Evolutionary conservation across 2,797 vertebrate species (phyloP).

Genomic region (Sebastes variabilis): DNA sequence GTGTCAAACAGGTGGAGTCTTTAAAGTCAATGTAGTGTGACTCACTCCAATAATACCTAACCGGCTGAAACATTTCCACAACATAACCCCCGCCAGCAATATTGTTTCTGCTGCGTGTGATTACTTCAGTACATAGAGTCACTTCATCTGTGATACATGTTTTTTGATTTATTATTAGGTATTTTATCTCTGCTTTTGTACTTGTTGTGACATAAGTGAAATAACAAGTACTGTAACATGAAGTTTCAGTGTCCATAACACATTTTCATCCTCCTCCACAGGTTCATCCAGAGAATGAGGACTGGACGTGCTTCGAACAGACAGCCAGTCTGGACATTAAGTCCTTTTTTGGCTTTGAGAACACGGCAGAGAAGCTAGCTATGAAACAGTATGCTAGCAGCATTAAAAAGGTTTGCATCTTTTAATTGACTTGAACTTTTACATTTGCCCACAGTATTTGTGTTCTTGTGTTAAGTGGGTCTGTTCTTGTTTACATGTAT

Average conservation of each 20-base stretch:
- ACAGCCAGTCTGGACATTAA: slow-evolving; percentile 95
- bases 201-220: not conserved
- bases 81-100: not conserved
- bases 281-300: slow-evolving; percentile 97
- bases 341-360: slow-evolving; percentile 98
- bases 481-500: not conserved
- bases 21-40: not conserved
- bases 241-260: not conserved
- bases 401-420: slow-evolving; percentile 85
- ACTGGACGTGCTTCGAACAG: slow-evolving; percentile 98
- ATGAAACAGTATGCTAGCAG: slow-evolving; percentile 97
- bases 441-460: not conserved
- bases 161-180: not conserved
- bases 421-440: not conserved
- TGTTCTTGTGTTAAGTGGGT: not conserved
- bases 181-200: not conserved
- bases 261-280: slow-evolving; percentile 48
- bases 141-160: not conserved
- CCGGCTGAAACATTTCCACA: not conserved
- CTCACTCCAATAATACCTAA: not conserved
- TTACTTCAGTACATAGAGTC: not conserved
- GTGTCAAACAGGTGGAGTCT: slow-evolving; percentile 9
- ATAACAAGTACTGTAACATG: not conserved
- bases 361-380: slow-evolving; percentile 94
- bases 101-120: not conserved